Evolutionary conservation across 1,140 invertebrate species (phyloP).

Genomic region (Drosophila pseudoobscura): DNA sequence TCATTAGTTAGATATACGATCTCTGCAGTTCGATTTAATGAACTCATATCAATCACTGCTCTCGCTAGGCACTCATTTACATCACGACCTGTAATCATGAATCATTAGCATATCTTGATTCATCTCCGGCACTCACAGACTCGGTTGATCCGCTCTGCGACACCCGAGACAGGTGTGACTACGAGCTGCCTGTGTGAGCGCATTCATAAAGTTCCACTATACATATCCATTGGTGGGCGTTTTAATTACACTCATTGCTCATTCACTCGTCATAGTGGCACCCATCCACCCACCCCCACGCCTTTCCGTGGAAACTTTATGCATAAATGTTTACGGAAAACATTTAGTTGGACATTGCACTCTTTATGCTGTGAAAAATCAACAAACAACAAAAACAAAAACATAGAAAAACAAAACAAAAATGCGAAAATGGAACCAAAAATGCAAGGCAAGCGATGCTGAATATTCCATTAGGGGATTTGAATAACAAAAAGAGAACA

Average conservation of each 20-base stretch:
- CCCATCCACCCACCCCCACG: not conserved
- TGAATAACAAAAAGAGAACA: slow-evolving; percentile 4
- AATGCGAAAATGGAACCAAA: slow-evolving; percentile 34
- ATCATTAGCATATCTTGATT: slow-evolving; percentile 39
- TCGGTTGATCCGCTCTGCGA: not conserved
- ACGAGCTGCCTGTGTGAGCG: slow-evolving; percentile 11
- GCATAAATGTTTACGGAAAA: slow-evolving; percentile 39
- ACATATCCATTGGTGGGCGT: slow-evolving; percentile 10
- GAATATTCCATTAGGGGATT: slow-evolving; percentile 15
- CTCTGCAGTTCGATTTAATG: not conserved
- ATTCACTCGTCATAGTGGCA: slow-evolving; percentile 9
- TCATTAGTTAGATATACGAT: slow-evolving; percentile 19
- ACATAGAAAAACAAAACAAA: slow-evolving; percentile 31
- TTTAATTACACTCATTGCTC: slow-evolving; percentile 25
- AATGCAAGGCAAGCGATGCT: slow-evolving; percentile 20
- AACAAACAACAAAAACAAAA: not conserved
- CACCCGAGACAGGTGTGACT: slow-evolving; percentile 33
- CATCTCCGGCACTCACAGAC: not conserved
- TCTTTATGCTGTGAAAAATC: slow-evolving; percentile 31
- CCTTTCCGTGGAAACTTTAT: slow-evolving; percentile 30
- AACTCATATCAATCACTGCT: slow-evolving; percentile 15
- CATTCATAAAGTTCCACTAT: not conserved
- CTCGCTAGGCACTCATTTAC: slow-evolving; percentile 8
- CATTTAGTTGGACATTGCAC: slow-evolving; percentile 29
- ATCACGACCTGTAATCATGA: slow-evolving; percentile 26